Percentiles rank a stretch among this genome's conserved stretches.
Conservation (phyloP, 2,888 invertebrate species). For the Blastobasis lacticolella region DNA sequence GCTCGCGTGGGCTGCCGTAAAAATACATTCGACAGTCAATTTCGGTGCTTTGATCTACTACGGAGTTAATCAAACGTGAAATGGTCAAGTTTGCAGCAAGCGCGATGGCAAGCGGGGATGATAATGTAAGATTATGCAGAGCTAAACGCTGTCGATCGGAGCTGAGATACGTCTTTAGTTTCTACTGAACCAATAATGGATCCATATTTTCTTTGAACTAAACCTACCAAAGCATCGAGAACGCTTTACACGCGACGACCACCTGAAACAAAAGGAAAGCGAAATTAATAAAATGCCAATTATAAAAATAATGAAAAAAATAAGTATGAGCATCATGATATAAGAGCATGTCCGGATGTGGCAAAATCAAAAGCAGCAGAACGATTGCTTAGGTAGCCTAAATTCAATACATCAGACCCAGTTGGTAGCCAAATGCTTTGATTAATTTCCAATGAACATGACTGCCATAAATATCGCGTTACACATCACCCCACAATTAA, state of each 20-base stretch:
- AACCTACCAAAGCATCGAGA: conserved; percentile 59
- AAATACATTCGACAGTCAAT: conserved; percentile 63
- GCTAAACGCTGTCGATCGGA: no score
- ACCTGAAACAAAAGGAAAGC: conserved; percentile 75
- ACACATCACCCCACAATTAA: no score
- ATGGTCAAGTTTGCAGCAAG: conserved; percentile 27
- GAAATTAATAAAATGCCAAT: conserved; percentile 74
- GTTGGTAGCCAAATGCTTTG: no score
- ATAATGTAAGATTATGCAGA: no score
- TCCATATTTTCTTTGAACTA: conserved; percentile 21
- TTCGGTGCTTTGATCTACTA: conserved; percentile 63
- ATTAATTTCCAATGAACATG: no score
- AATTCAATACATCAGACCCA: no score
- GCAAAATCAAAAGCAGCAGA: no score
- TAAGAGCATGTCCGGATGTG: no score
- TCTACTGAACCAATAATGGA: no score
- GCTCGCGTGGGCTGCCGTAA: conserved; percentile 65
- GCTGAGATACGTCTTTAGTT: no score
- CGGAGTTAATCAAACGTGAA: conserved; percentile 28
- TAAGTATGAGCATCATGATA: neutral
- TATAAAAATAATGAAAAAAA: conserved; percentile 42
- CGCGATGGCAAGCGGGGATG: conserved; percentile 21
- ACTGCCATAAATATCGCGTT: no score
- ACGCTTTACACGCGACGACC: conserved; percentile 55
- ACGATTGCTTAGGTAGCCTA: no score